These are phyloP conservation scores for Nylanderia fulva DNA, from an alignment of 1,140 invertebrate species.

Conservation along the genomic window DNA sequence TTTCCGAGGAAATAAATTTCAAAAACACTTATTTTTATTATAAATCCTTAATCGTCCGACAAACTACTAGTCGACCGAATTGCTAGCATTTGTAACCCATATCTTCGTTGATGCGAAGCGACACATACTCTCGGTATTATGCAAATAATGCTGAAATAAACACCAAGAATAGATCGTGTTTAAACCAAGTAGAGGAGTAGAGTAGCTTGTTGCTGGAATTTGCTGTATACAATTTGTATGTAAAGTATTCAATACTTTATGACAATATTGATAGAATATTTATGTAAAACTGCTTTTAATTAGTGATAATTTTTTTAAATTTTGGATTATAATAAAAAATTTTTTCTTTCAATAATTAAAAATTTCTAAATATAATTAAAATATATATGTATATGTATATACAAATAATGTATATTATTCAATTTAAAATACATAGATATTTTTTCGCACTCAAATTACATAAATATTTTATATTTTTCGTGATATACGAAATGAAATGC, in stretches of 20 bases:
- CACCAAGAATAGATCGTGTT: conserved; percentile 1
- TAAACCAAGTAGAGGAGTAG: background rate
- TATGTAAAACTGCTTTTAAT: background rate
- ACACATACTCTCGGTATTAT: conserved; percentile 25
- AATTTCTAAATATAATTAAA: background rate
- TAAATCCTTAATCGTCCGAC: background rate
- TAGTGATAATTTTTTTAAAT: no score
- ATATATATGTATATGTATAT: background rate
- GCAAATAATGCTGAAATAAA: conserved; percentile 27
- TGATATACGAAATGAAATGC: no score
- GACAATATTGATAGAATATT: background rate
- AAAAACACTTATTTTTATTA: background rate
- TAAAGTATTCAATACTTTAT: background rate
- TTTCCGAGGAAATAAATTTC: background rate
- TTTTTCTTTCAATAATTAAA: background rate
- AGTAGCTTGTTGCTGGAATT: conserved; percentile 14
- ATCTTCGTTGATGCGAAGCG: background rate
- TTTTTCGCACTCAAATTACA: no score
- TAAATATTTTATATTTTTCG: no score
- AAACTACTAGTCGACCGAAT: background rate
- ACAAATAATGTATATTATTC: background rate
- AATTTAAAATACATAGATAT: no score
- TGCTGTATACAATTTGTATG: background rate
- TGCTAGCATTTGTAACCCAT: background rate
- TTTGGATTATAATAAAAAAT: no score